phyloP scores from a whole-genome alignment of 1,140 invertebrate genomes.

The Drosophila nasuta region DNA sequence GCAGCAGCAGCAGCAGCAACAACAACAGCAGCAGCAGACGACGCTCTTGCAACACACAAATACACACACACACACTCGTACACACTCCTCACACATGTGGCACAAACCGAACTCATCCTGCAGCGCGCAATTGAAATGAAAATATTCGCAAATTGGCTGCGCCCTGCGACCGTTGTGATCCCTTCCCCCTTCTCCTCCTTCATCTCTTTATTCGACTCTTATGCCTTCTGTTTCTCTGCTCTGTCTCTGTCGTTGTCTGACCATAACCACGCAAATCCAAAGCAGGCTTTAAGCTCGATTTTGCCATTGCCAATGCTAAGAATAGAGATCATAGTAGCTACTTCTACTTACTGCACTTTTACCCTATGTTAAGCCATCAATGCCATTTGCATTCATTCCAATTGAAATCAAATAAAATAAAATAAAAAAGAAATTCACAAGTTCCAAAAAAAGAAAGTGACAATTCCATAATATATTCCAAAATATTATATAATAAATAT shows the following conservation, averaged over 20 bases:
- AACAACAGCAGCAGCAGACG: constrained; percentile 32
- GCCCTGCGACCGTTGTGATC: constrained; percentile 58
- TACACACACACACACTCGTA: neutral
- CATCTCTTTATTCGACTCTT: neutral
- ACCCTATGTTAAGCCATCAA: no score
- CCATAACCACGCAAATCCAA: constrained; percentile 64
- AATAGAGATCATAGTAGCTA: no score
- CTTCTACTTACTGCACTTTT: no score
- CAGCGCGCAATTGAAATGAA: constrained; percentile 79
- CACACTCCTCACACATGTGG: constrained; percentile 29
- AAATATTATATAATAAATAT: no score
- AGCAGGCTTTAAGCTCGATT: constrained; percentile 39
- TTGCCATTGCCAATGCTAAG: constrained; percentile 23
- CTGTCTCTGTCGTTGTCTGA: neutral
- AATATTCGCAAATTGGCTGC: constrained; percentile 84
- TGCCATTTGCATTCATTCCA: no score
- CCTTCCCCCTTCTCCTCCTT: constrained; percentile 14
- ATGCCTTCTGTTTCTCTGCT: neutral
- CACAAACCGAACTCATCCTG: constrained; percentile 42
- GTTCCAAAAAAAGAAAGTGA: no score
- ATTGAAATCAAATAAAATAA: no score
- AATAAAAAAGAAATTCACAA: no score
- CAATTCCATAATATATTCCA: no score
- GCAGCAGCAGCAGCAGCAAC: constrained; percentile 30
- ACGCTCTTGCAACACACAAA: constrained; percentile 12